Evolutionary conservation across 2,797 vertebrate genomes (phyloP), one percentile per base, ranked within the genome.

Genomic region (Hephaestus fuliginosus): DNA sequence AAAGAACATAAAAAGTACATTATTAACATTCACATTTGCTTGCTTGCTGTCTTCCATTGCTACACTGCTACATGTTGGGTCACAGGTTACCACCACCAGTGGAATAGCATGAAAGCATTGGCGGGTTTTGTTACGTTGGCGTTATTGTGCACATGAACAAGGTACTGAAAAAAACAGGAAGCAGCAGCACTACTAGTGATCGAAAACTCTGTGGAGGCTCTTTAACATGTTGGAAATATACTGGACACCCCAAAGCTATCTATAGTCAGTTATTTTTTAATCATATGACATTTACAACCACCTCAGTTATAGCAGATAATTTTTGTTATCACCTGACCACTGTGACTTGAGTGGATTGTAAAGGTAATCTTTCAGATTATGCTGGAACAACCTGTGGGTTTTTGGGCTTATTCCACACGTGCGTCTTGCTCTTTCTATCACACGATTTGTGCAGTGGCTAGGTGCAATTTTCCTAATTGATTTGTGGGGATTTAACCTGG

Each of bases 401-500:
- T 57, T 28, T 1, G 11, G 9, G 2, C 62, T 67, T 33, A 67
- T 22, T 77, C 22, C 13, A 67, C 13, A 70, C 41, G 15, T 12
- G 30, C 30, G 22, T 49, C 18, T 52, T 36, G 20, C n/a, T 33
- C 62, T 75, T 63, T 55, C 14, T n/a, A n/a, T 73, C 69, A 69
- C 14, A 71, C 66, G 53, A 66, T 75, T 58, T 71, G 55, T 65
- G 58, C 64, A 62, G 51, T 60, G 49, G 22, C 49, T n/a, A 55
- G 36, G 11, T 66, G 43, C 25, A 22, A 55, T 43, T 68, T 51
- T 80, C 53, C 36, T 56, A 80, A 91, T 74, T 78, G 72, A 91
- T 89, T 89, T 79, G 70, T 79, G 44, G 4, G 78, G 64, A 86
- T 82, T 86, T 69, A 79, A 88, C 63, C 81, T 36, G n/a, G 39